Base-by-base conservation (phyloP, 2,113 vertebrate species). In the Pholis gunnellus region DNA sequence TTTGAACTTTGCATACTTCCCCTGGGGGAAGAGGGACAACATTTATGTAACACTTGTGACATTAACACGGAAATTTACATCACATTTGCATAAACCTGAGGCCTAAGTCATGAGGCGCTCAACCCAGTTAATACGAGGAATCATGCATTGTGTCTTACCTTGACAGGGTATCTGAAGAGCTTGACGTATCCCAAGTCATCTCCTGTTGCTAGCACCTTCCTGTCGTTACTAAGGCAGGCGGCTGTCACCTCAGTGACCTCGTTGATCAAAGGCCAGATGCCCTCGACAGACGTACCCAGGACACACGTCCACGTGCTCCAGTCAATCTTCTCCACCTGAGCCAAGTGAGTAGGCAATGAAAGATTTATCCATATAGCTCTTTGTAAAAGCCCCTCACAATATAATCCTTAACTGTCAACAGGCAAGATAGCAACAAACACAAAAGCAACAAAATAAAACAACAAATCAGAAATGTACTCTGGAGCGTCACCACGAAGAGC, bases 131-230 rank as follows among this genome's bases (percentile, higher is more conserved):
- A 61, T 2, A 57, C 5, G 17, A 42, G 66, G n/a, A 61, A 63
- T 36, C 5, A 46, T 38, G 40, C 48, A 50, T 6, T 17, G 29
- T 29, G 42, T 94, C 95, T 94, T 94, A 99, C 98, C 95, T 97
- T 99, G 76, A 96, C 96, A 60, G 98, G 98, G 78, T 97, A 99
- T 91, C 94, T 96, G 89, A 99, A 99, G 61, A 99, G 96, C 89
- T 99, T 99, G 87, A 99, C 96, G 83, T 99, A 99, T 92, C 98
- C 98, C 91, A 99, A 96, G 91, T 99, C 98, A 90, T 99, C 98
- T 81, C 98, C 98, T 52, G 98, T 99, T 59, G 97, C 98, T 72
- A 99, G 94, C 31, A 99, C 94, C 92, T 96, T 97, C 88, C 88
- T 96, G 87, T 98, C 96, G 71, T 93, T 95, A 88, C 96, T 99